Base-by-base conservation (phyloP, 37 sponge, comb jelly and placozoan species). In the Halichondria panicea region DNA sequence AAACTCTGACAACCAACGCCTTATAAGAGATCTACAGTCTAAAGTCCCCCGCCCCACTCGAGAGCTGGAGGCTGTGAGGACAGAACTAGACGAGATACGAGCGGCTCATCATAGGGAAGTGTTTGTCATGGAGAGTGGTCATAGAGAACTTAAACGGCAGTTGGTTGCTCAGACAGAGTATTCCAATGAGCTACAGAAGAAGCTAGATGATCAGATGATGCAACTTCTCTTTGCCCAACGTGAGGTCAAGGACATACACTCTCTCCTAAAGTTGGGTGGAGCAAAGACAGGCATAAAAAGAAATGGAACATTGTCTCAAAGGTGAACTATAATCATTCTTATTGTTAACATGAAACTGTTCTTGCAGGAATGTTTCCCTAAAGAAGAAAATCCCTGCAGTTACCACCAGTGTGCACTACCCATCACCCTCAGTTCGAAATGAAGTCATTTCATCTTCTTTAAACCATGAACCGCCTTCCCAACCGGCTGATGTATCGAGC, bases 211-310 rank as follows among this genome's bases (percentile, higher is more conserved):
- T 27, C 73, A 74, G 68, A 54, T 50, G 22, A 5, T 74, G 9
- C 75, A 86, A 50, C 69, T 79, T 0, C 55, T 60, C 66, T 75
- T 68, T 30, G 75, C 74, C 24, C 79, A 76, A 38, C 46, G 63
- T 4, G 76, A 76, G 48, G 63, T 76, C 50, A 46, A 76, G 43
- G 76, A 76, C 34, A 46, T 76, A 22, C 63, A 64, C 0, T 64
- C 63, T 30, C 50, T 63, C 19, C 53, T 76, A 5, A 38, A 76
- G 56, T 27, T 55, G n/a, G n/a, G n/a, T n/a, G n/a, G n/a, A n/a
- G n/a, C n/a, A n/a, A n/a, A n/a, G n/a, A n/a, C n/a, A n/a, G n/a
- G 73, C 73, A 37, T 21, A 39, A 6, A 19, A 13, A 68, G 28
- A 45, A 24, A 43, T 21, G 11, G 52, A 48, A 11, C 15, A 48